A percentile compares a stretch with the other conserved stretches of the same genome.
These are phyloP conservation scores for Oncorhynchus masou DNA, from an alignment of 2,113 vertebrate species.

Conservation along the genomic window DNA sequence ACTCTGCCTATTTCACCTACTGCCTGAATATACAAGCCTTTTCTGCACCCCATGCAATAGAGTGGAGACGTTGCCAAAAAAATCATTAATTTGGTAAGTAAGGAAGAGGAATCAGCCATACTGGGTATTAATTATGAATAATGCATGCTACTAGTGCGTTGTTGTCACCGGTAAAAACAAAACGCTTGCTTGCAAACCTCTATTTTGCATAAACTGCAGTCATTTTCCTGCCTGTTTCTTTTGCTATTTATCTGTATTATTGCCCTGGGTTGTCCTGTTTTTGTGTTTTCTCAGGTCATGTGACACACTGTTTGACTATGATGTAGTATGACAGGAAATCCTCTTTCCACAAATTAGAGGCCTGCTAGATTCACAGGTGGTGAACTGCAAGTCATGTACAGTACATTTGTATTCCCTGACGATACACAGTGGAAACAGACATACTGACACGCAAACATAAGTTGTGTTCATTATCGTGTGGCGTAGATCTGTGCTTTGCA, in stretches of 20 bases:
- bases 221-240: constrained; percentile 26
- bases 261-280: constrained; percentile 26
- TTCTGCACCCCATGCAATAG: constrained; percentile 35
- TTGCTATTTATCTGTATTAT: constrained; percentile 22
- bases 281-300: constrained; percentile 31
- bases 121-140: constrained; percentile 65
- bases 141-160: constrained; percentile 43
- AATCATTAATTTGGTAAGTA: constrained; percentile 60
- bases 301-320: constrained; percentile 38
- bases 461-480: not conserved
- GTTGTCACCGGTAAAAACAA: constrained; percentile 40
- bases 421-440: not conserved
- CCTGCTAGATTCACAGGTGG: constrained; percentile 48
- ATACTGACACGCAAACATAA: constrained; percentile 9
- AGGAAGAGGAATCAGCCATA: constrained; percentile 42
- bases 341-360: constrained; percentile 50
- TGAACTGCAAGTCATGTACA: constrained; percentile 7
- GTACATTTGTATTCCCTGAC: not conserved
- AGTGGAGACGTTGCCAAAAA: constrained; percentile 45
- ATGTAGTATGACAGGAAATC: constrained; percentile 53
- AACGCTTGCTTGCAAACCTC: constrained; percentile 26
- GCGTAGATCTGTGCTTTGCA: not conserved
- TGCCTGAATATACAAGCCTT: constrained; percentile 59
- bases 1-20: constrained; percentile 53
- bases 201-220: too few species aligned